Base-by-base conservation (phyloP, 2,797 vertebrate genomes). In the Glyptemys insculpta region DNA sequence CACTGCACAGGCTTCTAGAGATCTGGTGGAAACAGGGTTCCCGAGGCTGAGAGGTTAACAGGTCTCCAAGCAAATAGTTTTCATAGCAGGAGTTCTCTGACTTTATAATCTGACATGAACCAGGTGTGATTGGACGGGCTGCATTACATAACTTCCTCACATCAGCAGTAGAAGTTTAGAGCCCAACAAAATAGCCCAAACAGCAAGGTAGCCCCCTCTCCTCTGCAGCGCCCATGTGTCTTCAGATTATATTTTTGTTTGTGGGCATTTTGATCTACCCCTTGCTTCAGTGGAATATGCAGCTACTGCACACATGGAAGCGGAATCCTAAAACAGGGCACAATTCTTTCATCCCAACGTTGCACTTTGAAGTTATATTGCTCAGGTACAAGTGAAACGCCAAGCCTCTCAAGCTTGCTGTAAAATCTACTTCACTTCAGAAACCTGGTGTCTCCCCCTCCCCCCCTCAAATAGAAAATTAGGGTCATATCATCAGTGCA, bases 401-500 rank as follows among this genome's bases (percentile, higher is more conserved):
- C 81, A 16, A n/a, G 65, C 56, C 79, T 10, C 34, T 56, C 59
- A 14, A 85, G 59, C 1, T 47, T 14, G 47, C 31, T 21, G 49
- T 29, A 49, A 78, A 87, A 19, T n/a, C 44, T 25, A 27, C 12
- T 47, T 52, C 29, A 15, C 68, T 57, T 34, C 68, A 49, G 16
- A 25, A 34, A 15, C 87, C 81, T 1, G 0, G 7, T 56, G 5
- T 11, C 12, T 31, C 37, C 4, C 14, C 8, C 12, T 44, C 4
- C 78, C 34, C 78, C 23, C 29, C 53, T 80, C 41, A 12, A 74
- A 27, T 6, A 31, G 83, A 79, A 50, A 86, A 52, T 57, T 8
- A 57, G 19, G 56, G 18, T 62, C 62, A 37, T 18, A 1, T 4
- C 52, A 27, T 3, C 37, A 11, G 29, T 34, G 0, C 37, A 11